Evolutionary conservation across 2,113 vertebrate species (phyloP), one percentile per base, ranked within the genome.

Genomic region (Nansenia antarctica): DNA sequence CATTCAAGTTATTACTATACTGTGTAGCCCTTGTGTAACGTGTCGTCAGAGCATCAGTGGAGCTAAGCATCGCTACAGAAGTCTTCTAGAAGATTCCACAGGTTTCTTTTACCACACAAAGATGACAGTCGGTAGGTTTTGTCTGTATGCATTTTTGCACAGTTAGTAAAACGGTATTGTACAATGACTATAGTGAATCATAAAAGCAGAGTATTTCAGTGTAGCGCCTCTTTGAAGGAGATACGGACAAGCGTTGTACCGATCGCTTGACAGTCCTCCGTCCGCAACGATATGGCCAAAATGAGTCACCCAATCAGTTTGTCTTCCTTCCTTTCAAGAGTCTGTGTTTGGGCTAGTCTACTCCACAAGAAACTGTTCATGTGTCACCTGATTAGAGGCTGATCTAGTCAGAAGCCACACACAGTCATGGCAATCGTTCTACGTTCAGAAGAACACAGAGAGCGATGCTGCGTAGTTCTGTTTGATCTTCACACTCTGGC

Each of bases 131-230:
- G 49, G 26, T 24, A 68, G 62, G 55, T 67, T n/a, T 24, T 52
- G 35, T 2, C 5, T 39, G 60, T 68, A 14, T 35, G 69, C 74
- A 53, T 65, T 67, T 77, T 74, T 80, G 80, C 79, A 81, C 73
- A 78, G 31, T 32, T 18, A 11, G 24, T 49, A 61, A 29, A 15
- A 32, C 29, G 52, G 9, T 57, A 65, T 29, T 58, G 3, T 52
- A 39, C 26, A 49, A 47, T 37, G 29, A 65, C 1, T 15, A 64
- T 30, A 26, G 6, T 2, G 30, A 55, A 18, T 4, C 1, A 18
- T 4, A 27, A 54, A 67, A n/a, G 9, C 27, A 1, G n/a, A 22
- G 30, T 60, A 32, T 52, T 29, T 62, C 8, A 9, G 9, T 52
- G 4, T n/a, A 52, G 6, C n/a, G 15, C 24, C 22, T 42, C 14